Evolutionary conservation across 2,888 invertebrate species (phyloP), one percentile per base, ranked within the genome.

Genomic region (Microchrysa polita): DNA sequence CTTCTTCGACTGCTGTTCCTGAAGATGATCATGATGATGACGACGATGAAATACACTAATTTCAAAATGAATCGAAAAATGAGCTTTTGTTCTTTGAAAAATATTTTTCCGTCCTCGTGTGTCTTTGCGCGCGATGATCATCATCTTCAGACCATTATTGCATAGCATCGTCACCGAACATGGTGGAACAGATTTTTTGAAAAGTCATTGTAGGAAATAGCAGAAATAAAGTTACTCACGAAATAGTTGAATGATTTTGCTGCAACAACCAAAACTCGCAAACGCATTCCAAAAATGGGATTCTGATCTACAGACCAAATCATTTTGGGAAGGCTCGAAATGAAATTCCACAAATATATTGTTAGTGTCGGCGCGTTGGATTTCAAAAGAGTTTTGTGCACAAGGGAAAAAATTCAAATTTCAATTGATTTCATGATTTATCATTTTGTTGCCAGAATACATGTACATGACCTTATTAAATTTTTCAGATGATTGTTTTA

Each of bases 181-280:
- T 34, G 27, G 27, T 34, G 23, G n/a, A 14, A 44, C n/a, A 16
- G n/a, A 65, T 22, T 44, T 55, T 20, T 40, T 57, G n/a, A n/a
- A 40, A 34, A 69, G 69, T 69, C 69, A 69, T 69, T 69, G 55
- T 69, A 53, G 55, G 55, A 69, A 69, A 69, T 69, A 69, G 42
- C 55, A 34, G 16, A 55, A 69, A 10, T 55, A 53, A 69, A 69
- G 42, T 27, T 69, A 69, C 69, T 55, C 55, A 69, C 55, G 34
- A 18, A 53, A 52, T 22, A 22, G 18, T 4, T 16, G 42, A 61
- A 16, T 16, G 14, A 14, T 5, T n/a, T 55, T 20, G 55, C 22
- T n/a, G 18, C 20, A 55, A 5, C 10, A 55, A 5, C 55, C 55
- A 20, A 9, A 5, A 5, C 14, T 5, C 61, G 10, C 10, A 5